phyloP scores from a whole-genome alignment of 2,888 invertebrate genomes.

The Drosophila kokeensis region DNA sequence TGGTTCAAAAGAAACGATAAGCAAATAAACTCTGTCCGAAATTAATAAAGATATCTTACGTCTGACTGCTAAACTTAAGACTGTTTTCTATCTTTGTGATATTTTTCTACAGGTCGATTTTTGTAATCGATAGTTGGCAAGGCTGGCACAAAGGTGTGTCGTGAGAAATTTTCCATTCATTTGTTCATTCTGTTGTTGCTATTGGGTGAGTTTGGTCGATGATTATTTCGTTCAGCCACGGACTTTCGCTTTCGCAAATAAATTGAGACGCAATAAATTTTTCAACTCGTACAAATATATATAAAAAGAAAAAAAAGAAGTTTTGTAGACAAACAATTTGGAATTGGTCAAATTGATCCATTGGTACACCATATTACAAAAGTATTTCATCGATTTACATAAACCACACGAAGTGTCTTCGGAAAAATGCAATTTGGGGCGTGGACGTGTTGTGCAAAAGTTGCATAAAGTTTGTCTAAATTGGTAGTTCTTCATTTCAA shows the following conservation, averaged over 20 bases:
- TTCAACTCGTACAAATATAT: conserved; percentile 8
- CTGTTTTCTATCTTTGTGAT: neutral
- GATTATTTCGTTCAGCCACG: conserved; percentile 40
- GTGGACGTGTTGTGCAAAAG: conserved; percentile 62
- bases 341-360: conserved; percentile 28
- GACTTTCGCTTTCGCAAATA: conserved; percentile 53
- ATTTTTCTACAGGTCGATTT: neutral
- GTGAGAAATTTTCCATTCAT: conserved; percentile 26
- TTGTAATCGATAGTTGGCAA: neutral
- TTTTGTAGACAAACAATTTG: conserved; percentile 22
- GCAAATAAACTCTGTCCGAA: neutral
- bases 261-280: conserved; percentile 61
- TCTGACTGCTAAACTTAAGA: neutral
- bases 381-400: conserved; percentile 20
- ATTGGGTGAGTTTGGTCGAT: conserved; percentile 64
- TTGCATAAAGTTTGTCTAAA: conserved; percentile 41
- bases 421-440: conserved; percentile 49
- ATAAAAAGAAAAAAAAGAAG: conserved; percentile 20
- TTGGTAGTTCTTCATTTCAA: conserved; percentile 40
- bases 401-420: conserved; percentile 43
- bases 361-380: conserved; percentile 29
- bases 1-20: neutral
- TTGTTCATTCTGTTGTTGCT: conserved; percentile 50
- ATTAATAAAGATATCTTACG: neutral
- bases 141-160: conserved; percentile 3